A percentile compares a stretch with the other conserved stretches of the same genome.
These are phyloP conservation scores for Mormyrops attenuatus DNA, from an alignment of 2,797 vertebrate genomes.

Conservation along the genomic window DNA sequence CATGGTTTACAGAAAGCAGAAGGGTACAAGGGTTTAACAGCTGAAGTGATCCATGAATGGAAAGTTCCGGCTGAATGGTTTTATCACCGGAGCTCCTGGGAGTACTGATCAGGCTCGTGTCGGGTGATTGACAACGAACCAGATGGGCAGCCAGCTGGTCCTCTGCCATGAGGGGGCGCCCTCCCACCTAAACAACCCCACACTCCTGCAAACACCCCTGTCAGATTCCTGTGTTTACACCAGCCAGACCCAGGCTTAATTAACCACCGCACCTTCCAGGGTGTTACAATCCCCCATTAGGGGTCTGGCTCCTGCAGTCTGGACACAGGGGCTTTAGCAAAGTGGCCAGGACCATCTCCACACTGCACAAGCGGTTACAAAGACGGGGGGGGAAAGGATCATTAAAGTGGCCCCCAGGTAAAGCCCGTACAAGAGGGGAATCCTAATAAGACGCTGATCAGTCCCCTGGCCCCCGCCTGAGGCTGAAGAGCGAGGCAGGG, in stretches of 20 bases:
- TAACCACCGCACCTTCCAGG: not conserved
- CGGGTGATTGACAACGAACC: not conserved
- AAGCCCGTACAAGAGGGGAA: slow-evolving; percentile 32
- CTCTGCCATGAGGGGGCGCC: not conserved
- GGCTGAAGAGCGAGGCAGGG: slow-evolving; percentile 39
- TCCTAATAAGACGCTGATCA: slow-evolving; percentile 49
- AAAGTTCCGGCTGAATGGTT: not conserved
- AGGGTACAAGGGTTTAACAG: not conserved
- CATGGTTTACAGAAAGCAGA: not conserved
- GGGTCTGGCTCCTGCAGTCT: not conserved
- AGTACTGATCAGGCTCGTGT: not conserved
- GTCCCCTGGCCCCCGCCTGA: slow-evolving; percentile 31
- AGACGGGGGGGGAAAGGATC: slow-evolving; percentile 26
- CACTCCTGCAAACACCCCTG: not conserved
- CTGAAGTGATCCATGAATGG: not conserved
- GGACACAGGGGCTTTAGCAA: slow-evolving; percentile 27
- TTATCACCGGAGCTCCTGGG: not conserved
- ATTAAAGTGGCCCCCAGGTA: slow-evolving; percentile 48
- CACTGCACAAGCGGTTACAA: slow-evolving; percentile 11
- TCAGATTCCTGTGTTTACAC: not conserved
- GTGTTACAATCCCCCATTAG: not conserved
- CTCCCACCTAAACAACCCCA: not conserved
- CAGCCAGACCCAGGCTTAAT: not conserved
- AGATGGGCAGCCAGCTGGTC: not conserved
- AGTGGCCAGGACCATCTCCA: slow-evolving; percentile 19